Evolutionary conservation across 1,140 invertebrate species (phyloP).

Genomic region (Hesperophylax magnus): DNA sequence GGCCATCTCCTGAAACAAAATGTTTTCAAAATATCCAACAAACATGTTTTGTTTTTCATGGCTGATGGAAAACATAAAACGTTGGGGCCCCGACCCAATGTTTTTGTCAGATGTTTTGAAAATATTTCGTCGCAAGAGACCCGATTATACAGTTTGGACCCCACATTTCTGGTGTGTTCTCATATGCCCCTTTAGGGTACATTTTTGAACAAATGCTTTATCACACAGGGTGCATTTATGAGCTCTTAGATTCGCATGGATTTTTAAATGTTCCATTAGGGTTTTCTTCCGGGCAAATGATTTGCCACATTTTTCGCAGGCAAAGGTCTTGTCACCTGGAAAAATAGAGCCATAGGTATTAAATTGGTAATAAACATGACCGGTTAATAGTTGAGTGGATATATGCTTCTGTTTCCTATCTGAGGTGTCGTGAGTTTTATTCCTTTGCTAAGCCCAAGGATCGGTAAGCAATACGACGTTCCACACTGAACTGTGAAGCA

Average conservation of each 20-base stretch:
- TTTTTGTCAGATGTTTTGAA: no score
- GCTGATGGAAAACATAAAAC: background rate
- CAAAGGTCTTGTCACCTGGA: conserved; percentile 42
- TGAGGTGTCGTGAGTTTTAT: no score
- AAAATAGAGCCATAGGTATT: background rate
- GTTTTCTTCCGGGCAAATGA: conserved; percentile 78
- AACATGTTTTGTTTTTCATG: background rate
- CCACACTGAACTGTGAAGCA: no score
- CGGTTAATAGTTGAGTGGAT: background rate
- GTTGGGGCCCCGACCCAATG: no score
- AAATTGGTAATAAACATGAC: background rate
- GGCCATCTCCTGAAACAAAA: background rate
- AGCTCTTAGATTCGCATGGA: conserved; percentile 74
- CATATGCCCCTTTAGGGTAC: conserved; percentile 68
- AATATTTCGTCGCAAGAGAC: no score
- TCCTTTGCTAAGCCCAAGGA: no score
- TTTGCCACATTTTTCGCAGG: conserved; percentile 45
- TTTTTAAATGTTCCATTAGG: conserved; percentile 78
- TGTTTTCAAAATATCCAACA: background rate
- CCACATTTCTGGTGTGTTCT: conserved; percentile 63
- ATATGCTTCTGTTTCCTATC: no score
- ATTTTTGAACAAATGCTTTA: conserved; percentile 74
- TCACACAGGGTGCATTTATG: conserved; percentile 75
- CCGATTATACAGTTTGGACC: background rate
- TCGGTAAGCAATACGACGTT: no score